Evolutionary conservation across 2,113 vertebrate genomes (phyloP).

Genomic region (Centropus unirufus): DNA sequence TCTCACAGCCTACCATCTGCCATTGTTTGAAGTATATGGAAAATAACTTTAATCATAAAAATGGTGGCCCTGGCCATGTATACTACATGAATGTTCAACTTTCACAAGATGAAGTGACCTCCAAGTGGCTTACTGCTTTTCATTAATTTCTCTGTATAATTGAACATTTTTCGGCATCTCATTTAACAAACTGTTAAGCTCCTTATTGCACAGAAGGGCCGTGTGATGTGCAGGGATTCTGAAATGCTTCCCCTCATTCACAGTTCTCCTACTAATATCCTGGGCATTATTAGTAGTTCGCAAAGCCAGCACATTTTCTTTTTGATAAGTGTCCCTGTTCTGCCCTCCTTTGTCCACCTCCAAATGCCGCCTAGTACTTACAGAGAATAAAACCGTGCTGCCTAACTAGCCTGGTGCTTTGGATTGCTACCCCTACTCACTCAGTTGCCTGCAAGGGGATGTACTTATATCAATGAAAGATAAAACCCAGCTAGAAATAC

Average conservation of each 20-base stretch:
- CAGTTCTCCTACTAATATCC: conserved; percentile 12
- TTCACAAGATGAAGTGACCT: conserved; percentile 60
- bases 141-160: conserved; percentile 61
- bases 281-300: conserved; percentile 38
- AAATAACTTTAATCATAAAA: conserved; percentile 52
- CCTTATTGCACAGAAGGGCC: conserved; percentile 63
- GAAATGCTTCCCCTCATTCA: conserved; percentile 46
- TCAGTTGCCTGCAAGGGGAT: conserved; percentile 42
- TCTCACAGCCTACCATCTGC: conserved; percentile 53
- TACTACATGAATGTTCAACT: not conserved
- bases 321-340: conserved; percentile 48
- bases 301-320: conserved; percentile 57
- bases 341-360: conserved; percentile 53
- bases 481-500: conserved; percentile 77
- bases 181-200: conserved; percentile 68
- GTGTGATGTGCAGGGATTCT: conserved; percentile 32
- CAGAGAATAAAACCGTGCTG: conserved; percentile 45
- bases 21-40: conserved; percentile 43
- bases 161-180: conserved; percentile 55
- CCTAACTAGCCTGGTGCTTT: conserved; percentile 32
- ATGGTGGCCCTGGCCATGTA: not conserved
- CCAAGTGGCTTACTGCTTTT: conserved; percentile 57
- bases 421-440: conserved; percentile 27
- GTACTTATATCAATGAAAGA: conserved; percentile 70
- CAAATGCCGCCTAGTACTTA: conserved; percentile 38